Conservation (phyloP, 2,888 invertebrate species). For the Asteroscopus sphinx region DNA sequence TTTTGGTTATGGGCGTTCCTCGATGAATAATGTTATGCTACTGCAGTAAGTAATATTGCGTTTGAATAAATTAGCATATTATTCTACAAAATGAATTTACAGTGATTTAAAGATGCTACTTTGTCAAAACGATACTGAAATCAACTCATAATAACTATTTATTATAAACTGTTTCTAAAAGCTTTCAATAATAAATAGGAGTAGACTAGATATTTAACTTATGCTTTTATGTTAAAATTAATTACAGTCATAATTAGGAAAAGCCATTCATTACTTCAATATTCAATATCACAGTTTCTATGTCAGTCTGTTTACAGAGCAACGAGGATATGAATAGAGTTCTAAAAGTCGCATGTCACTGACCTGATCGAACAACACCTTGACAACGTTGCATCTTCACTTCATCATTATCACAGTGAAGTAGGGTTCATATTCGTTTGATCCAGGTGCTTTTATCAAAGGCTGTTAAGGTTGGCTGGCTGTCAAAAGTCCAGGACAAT, state of each 20-base stretch:
- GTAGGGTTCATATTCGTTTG: slow-evolving; percentile 47
- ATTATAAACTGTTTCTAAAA: too few relatives aligned
- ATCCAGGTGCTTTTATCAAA: slow-evolving; percentile 12
- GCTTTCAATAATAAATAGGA: not conserved
- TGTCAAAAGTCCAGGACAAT: slow-evolving; percentile 75
- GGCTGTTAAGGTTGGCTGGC: slow-evolving; percentile 73
- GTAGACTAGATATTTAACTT: too few relatives aligned
- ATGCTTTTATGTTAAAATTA: not conserved
- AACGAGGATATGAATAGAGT: slow-evolving; percentile 42
- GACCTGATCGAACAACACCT: slow-evolving; percentile 55
- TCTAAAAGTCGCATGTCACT: slow-evolving; percentile 62
- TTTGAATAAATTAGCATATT: slow-evolving; percentile 27
- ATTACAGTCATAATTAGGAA: slow-evolving; percentile 8
- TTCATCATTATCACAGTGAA: slow-evolving; percentile 34
- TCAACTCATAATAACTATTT: too few relatives aligned
- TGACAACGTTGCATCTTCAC: slow-evolving; percentile 29
- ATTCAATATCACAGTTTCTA: slow-evolving; percentile 20
- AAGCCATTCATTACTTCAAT: slow-evolving; percentile 12
- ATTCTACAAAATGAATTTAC: too few relatives aligned
- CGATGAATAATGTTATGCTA: slow-evolving; percentile 19
- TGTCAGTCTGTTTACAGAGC: slow-evolving; percentile 38
- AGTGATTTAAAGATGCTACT: too few relatives aligned
- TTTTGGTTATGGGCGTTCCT: slow-evolving; percentile 30
- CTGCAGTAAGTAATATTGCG: slow-evolving; percentile 5
- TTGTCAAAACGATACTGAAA: too few relatives aligned